These are phyloP conservation scores for Acrossocheilus fasciatus DNA, from an alignment of 2,797 vertebrate species.

Conservation along the genomic window DNA sequence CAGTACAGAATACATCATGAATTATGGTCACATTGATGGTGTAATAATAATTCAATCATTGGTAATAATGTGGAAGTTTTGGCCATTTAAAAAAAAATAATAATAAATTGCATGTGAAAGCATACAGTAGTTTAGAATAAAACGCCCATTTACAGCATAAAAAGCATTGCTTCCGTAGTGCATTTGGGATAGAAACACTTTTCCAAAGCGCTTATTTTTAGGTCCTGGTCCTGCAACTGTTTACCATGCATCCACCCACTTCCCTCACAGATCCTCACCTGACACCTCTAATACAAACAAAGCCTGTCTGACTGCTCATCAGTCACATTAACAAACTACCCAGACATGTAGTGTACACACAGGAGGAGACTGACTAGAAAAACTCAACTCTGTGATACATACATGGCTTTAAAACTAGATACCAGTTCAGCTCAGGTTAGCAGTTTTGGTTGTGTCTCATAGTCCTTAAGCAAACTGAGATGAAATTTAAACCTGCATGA, in stretches of 20 bases:
- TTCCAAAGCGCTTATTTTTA: neutral
- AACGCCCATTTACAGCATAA: neutral
- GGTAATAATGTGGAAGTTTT: neutral
- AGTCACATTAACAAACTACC: constrained; percentile 8
- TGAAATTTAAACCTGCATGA: constrained; percentile 26
- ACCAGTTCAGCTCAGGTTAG: constrained; percentile 26
- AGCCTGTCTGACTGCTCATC: constrained; percentile 23
- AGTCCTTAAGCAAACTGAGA: constrained; percentile 1
- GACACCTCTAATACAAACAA: constrained; percentile 43
- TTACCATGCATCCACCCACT: constrained; percentile 33
- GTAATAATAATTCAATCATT: neutral
- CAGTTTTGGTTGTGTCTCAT: constrained; percentile 15
- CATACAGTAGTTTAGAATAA: neutral
- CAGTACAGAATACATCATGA: neutral
- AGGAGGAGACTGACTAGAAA: neutral
- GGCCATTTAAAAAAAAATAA: neutral
- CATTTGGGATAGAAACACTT: constrained; percentile 5
- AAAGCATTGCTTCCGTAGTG: neutral
- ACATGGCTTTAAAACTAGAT: constrained; percentile 29
- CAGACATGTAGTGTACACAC: constrained; percentile 40
- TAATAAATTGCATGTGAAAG: neutral
- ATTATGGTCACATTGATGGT: neutral
- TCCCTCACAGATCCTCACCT: constrained; percentile 44
- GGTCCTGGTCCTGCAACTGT: neutral
- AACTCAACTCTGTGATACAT: constrained; percentile 12